phyloP scores from a whole-genome alignment of 2,113 vertebrate genomes.

The Serilophus lunatus region DNA sequence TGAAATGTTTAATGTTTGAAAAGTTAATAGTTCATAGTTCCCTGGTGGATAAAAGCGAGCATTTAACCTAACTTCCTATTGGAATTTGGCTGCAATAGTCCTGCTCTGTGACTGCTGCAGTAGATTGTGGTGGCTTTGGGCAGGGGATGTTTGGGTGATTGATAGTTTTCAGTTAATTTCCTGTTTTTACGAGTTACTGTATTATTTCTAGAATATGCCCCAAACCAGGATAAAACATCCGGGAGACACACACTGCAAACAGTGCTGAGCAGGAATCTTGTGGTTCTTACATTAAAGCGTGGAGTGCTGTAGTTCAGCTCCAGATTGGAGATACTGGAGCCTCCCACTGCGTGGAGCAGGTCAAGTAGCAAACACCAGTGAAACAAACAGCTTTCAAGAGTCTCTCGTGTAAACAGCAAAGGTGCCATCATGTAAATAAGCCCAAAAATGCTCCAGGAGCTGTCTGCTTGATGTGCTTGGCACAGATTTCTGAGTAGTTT shows the following conservation, averaged over 20 bases:
- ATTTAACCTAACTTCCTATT: background rate
- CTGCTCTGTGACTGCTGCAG: background rate
- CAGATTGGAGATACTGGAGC: background rate
- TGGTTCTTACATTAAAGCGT: background rate
- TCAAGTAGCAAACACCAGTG: background rate
- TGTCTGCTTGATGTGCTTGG: background rate
- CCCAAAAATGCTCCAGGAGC: background rate
- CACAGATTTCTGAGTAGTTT: background rate
- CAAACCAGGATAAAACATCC: background rate
- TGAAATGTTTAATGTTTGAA: fast-evolving
- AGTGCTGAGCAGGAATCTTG: background rate
- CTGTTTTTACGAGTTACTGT: background rate
- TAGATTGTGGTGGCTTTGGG: background rate
- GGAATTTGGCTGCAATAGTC: fast-evolving
- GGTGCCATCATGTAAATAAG: background rate
- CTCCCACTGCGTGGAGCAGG: background rate
- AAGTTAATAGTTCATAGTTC: background rate
- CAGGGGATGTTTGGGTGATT: fast-evolving
- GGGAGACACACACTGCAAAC: background rate
- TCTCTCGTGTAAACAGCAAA: background rate
- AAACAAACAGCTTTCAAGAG: background rate
- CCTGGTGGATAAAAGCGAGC: background rate
- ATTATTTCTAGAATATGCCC: background rate
- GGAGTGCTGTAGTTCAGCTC: background rate
- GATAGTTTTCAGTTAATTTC: background rate